Conservation (phyloP, 2,113 vertebrate genomes). For the Cromileptes altivelis region DNA sequence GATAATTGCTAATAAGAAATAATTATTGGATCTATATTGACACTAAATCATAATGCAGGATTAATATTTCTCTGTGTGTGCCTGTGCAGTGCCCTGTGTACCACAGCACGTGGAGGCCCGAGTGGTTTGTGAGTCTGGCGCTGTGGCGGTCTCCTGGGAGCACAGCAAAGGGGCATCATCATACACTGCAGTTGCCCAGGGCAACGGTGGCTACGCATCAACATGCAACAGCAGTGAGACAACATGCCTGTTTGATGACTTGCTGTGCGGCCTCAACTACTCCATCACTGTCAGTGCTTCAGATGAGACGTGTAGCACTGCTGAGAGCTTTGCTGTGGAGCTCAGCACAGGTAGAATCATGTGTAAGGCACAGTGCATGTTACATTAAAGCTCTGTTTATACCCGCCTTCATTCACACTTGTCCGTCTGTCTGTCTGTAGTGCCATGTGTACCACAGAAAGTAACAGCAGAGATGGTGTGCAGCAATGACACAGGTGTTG, state of each 20-base stretch:
- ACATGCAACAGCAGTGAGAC: slow-evolving; percentile 70
- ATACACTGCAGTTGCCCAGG: slow-evolving; percentile 76
- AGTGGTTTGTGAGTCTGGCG: slow-evolving; percentile 73
- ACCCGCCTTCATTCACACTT: not conserved
- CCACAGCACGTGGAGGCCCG: slow-evolving; percentile 67
- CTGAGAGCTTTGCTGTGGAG: slow-evolving; percentile 58
- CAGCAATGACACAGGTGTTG: slow-evolving; percentile 66
- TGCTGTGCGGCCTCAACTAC: slow-evolving; percentile 82
- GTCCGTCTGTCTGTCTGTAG: slow-evolving; percentile 60
- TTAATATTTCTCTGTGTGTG: not conserved
- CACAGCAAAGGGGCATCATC: slow-evolving; percentile 75
- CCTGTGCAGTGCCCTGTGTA: slow-evolving; percentile 78
- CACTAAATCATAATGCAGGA: not conserved
- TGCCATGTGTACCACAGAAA: slow-evolving; percentile 74
- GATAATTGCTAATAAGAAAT: not conserved
- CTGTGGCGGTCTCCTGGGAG: slow-evolving; percentile 81
- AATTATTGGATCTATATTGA: not conserved
- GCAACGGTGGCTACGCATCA: slow-evolving; percentile 66
- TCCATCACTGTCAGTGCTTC: slow-evolving; percentile 76
- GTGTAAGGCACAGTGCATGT: not conserved
- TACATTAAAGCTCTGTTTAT: not conserved
- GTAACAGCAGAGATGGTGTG: slow-evolving; percentile 75
- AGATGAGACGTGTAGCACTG: slow-evolving; percentile 72
- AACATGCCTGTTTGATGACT: slow-evolving; percentile 66
- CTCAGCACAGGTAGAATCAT: slow-evolving; percentile 74